Evolutionary conservation across 2,888 invertebrate species (phyloP).

Genomic region (Aleiodes testaceus): DNA sequence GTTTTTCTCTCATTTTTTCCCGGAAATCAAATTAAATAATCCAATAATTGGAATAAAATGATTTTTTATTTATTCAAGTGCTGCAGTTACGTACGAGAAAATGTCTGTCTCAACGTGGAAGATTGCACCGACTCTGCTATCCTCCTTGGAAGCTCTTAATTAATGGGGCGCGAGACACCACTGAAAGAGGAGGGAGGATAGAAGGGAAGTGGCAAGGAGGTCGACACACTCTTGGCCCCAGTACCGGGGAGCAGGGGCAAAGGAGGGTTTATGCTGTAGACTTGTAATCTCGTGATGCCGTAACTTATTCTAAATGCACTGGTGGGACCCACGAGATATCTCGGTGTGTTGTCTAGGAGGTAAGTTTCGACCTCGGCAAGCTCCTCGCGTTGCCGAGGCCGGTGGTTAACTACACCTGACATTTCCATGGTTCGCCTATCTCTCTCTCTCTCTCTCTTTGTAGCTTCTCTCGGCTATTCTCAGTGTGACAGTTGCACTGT

Average conservation of each 20-base stretch:
- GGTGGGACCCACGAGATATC: constrained; percentile 67
- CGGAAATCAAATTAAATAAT: too few species aligned
- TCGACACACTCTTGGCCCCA: constrained; percentile 28
- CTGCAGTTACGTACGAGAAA: constrained; percentile 29
- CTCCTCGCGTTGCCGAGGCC: constrained; percentile 28
- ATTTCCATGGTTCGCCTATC: constrained; percentile 41
- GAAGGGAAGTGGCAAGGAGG: constrained; percentile 49
- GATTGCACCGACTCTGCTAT: constrained; percentile 61
- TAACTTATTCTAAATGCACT: constrained; percentile 72
- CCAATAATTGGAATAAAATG: too few species aligned
- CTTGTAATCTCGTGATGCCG: constrained; percentile 72
- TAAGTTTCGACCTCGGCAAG: constrained; percentile 63
- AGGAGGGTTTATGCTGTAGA: constrained; percentile 69
- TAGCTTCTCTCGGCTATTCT: background rate
- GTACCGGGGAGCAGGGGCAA: constrained; percentile 51
- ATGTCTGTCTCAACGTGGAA: constrained; percentile 55
- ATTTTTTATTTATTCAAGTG: too few species aligned
- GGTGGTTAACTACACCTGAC: constrained; percentile 53
- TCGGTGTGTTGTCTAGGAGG: constrained; percentile 62
- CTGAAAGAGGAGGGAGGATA: constrained; percentile 18
- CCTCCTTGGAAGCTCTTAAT: constrained; percentile 69
- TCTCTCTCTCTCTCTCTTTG: constrained; percentile 5
- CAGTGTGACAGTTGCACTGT: constrained; percentile 22
- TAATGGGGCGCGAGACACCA: constrained; percentile 61
- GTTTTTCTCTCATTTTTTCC: too few species aligned